A percentile compares a stretch with the other conserved stretches of the same genome.
These are phyloP conservation scores for Onychostruthus taczanowskii DNA, from an alignment of 2,113 vertebrate species.

Conservation along the genomic window DNA sequence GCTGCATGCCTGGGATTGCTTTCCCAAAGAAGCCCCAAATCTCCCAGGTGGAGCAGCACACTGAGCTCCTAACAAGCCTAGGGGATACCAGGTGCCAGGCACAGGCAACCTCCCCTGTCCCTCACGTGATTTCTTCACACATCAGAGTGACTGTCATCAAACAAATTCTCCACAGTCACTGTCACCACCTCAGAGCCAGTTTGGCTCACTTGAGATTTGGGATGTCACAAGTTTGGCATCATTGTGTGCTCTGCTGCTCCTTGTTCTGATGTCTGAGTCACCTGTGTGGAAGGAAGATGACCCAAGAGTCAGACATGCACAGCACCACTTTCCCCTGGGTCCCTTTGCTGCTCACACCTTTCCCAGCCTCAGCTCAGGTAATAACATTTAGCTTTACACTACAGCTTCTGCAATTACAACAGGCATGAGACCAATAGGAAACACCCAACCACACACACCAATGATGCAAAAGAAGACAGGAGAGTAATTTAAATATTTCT, in stretches of 20 bases:
- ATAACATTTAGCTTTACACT: constrained; percentile 34
- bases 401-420: constrained; percentile 47
- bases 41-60: background rate
- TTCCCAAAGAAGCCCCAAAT: background rate
- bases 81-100: background rate
- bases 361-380: background rate
- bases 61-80: background rate
- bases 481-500: constrained; percentile 63
- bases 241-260: constrained; percentile 61
- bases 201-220: constrained; percentile 60
- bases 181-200: constrained; percentile 76
- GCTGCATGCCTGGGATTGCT: background rate
- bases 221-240: constrained; percentile 72
- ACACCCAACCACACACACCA: constrained; percentile 3
- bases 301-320: background rate
- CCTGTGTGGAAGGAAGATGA: constrained; percentile 64
- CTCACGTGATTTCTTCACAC: constrained; percentile 74
- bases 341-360: background rate
- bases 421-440: constrained; percentile 47
- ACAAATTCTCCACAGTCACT: constrained; percentile 83
- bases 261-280: constrained; percentile 59
- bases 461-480: constrained; percentile 50
- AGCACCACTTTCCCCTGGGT: background rate
- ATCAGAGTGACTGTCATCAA: constrained; percentile 83
- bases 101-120: background rate